Base-by-base conservation (phyloP, 1,140 invertebrate genomes). In the Musca domestica region DNA sequence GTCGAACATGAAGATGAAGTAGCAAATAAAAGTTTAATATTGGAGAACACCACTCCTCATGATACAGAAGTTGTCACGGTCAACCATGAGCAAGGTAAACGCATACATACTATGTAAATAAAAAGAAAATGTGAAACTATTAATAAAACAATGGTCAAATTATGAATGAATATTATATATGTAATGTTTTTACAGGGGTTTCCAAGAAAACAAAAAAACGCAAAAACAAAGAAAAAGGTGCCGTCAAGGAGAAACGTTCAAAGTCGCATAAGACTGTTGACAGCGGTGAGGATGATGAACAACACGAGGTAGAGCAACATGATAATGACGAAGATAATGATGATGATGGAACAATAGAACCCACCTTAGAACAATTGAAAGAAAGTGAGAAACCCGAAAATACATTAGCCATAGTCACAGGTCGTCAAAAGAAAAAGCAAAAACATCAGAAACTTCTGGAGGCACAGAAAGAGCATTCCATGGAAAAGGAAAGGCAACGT, bases 401-500 rank as follows among this genome's bases (percentile, higher is more conserved):
- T 48, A 20, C 61, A 14, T 75, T 74, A 23, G 74, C 74, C 1
- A 70, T 81, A 47, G 68, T 77, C 4, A 81, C 78, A 1, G 74
- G 79, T 10, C 75, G 79, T 0, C 75, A 81, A 23, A 81, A 81
- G 47, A 81, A 81, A 27, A 78, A 77, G 30, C 73, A 75, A 52
- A 81, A 78, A 64, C 79, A 80, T 41, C 63, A 71, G n/a, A 64
- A 81, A 56, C 76, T 75, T 0, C 7, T 81, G 0, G 75, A 77
- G 10, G 65, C 61, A 1, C 73, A 76, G 58, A 74, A 73, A 15
- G 73, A 70, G 23, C 78, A 80, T 23, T 72, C 23, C 9, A 64
- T 67, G 9, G 73, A 72, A 66, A 81, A 81, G 27, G 79, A 81
- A 20, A 63, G 63, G n/a, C 72, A 74, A 14, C 67, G 71, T 1